Evolutionary conservation across 1,140 invertebrate species (phyloP), one percentile per base, ranked within the genome.

Genomic region (Diachasma alloeum): DNA sequence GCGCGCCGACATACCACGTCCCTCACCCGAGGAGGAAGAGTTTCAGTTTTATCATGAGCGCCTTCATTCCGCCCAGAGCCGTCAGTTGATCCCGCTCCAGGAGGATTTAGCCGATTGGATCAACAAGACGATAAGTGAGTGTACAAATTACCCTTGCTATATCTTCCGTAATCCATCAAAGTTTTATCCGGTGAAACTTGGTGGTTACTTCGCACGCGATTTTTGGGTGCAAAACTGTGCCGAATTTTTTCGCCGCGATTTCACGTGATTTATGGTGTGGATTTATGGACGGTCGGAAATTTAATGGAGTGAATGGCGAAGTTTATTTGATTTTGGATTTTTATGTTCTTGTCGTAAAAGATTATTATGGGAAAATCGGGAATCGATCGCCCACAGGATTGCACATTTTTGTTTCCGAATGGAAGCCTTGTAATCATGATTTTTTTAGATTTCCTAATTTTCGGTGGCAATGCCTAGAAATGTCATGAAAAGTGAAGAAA

Each of bases 31-130:
- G 79, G 92, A 93, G 75, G 92, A 94, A 79, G 93, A 95, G 77
- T 94, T 92, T 79, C 93, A 94, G 81, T 94, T 93, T 77, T 95
- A 94, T 85, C 92, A 94, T 81, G 94, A 94, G 86, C 91, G 93
- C 82, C 93, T 96, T 72, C 91, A 93, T 81, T 93, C 93, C 80
- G 93, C 93, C 72, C 95, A 96, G 86, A 93, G 93, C 83, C 91
- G 94, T 72, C 94, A 95, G 85, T 91, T 97, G 79, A 92, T 95
- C 81, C 95, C 95, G 0, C 89, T 96, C 22, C 94, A 95, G 84
- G 95, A 97, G 86, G 96, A 97, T 90, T 88, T 97, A 66, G 94
- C 95, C 15, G 95, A 96, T 83, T 97, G 95, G 95, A 93, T 97
- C 75, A 96, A 96, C 87, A 95, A 94, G 84, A 94, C 93, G 72